Evolutionary conservation across 64 coral and sea anemone species (phyloP).

Genomic region (Montipora efflorescens): DNA sequence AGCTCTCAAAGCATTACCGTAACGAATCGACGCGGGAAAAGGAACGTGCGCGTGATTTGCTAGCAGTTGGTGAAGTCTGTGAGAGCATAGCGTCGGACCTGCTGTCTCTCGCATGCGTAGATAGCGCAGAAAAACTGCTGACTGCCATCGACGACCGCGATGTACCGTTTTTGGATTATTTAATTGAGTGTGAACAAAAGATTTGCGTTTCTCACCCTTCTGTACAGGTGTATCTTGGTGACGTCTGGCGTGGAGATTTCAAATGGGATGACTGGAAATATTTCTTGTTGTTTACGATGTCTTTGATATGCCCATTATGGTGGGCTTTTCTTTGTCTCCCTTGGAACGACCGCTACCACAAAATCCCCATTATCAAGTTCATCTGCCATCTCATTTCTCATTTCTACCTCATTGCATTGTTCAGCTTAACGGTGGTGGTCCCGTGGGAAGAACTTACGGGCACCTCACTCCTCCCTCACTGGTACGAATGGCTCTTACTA

Average conservation of each 20-base stretch:
- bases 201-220: constrained; percentile 90
- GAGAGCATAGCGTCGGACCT: constrained; percentile 88
- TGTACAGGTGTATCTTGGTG: constrained; percentile 95
- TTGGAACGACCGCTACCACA: constrained; percentile 94
- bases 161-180: constrained; percentile 89
- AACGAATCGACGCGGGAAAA: constrained; percentile 90
- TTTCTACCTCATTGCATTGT: constrained; percentile 89
- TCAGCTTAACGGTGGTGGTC: constrained; percentile 85
- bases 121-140: constrained; percentile 78
- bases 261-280: constrained; percentile 97
- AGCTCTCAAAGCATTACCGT: constrained; percentile 92
- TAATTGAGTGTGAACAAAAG: constrained; percentile 98
- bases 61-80: constrained; percentile 85
- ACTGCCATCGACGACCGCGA: constrained; percentile 90
- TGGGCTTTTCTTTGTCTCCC: constrained; percentile 96
- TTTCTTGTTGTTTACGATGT: constrained; percentile 89
- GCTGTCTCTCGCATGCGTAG: constrained; percentile 90
- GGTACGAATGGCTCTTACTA: constrained; percentile 95
- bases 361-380: constrained; percentile 97
- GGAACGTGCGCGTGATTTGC: constrained; percentile 89
- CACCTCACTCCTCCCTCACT: constrained; percentile 66
- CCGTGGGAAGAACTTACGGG: constrained; percentile 75
- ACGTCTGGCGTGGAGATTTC: constrained; percentile 94
- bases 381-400: constrained; percentile 97
- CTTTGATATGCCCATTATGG: constrained; percentile 79